Base-by-base conservation (phyloP, 2,888 invertebrate species). In the Antitype chi region DNA sequence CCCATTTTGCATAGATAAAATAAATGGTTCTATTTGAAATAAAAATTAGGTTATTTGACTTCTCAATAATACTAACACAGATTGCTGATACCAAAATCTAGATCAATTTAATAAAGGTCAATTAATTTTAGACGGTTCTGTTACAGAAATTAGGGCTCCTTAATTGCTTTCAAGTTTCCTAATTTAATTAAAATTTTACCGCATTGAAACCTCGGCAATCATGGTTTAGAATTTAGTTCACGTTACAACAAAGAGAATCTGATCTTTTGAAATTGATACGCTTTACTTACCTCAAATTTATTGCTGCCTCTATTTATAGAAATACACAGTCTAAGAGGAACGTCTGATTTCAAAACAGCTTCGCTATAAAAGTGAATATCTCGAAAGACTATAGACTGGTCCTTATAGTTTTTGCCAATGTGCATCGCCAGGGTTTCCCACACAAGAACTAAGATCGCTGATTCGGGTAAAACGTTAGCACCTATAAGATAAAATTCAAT, bases 401-500 rank as follows among this genome's bases (percentile, higher is more conserved):
- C 28, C n/a, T 93, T 92, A 81, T 94, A 94, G n/a, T 93, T 88
- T 1, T 92, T 89, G 0, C 93, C 94, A 49, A 91, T 88, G 52
- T 94, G 87, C 90, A 95, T 94, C 0, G 97, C 96, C 5, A 97
- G 85, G 8, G 97, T 96, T 87, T 97, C 96, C 97, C 97, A 97
- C 5, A 97, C 95, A 2, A 97, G 89, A 9, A 90, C 87, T 23
- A 97, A 78, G 25, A 95, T 89, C 1, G 95, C 97, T 28, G 98
- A 97, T 78, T 98, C 98, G 7, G 98, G 98, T 84, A 97, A 97
- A 23, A 98, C 92, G 75, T 97, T 97, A 62, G 97, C 93, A n/a
- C 97, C 98, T 94, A 70, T 9, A 63, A 74, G 74, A 73, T 73
- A 70, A 72, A 55, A 49, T 38, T 0, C 0, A 28, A 2, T 55